Conservation (phyloP, 2,888 invertebrate species). For the Nemotelus pantherinus region DNA sequence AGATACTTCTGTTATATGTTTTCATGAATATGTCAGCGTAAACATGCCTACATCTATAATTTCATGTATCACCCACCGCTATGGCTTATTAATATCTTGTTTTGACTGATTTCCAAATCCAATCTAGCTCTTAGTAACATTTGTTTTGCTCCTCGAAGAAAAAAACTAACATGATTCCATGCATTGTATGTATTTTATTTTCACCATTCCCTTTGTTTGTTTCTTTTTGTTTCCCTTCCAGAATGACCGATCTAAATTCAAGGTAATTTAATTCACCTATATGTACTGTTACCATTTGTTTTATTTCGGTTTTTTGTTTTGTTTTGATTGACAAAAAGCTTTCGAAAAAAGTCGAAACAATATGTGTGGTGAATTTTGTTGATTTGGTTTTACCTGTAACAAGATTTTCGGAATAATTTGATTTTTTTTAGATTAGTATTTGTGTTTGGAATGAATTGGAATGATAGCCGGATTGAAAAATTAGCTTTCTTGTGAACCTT, state of each 20-base stretch:
- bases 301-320: not conserved
- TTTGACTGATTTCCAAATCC: conserved; percentile 28
- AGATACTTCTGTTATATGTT: no score
- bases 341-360: not conserved
- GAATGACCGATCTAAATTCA: conserved; percentile 47
- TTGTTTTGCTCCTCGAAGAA: conserved; percentile 1
- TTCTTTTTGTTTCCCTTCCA: conserved; percentile 48
- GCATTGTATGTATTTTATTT: conserved; percentile 30
- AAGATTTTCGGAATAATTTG: not conserved
- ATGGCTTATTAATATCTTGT: not conserved
- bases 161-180: conserved; percentile 22
- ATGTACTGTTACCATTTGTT: not conserved
- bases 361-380: not conserved
- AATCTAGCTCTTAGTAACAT: conserved; percentile 2
- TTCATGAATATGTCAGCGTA: no score
- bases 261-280: conserved; percentile 21
- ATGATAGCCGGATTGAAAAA: not conserved
- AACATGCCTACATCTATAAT: no score
- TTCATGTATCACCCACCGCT: no score
- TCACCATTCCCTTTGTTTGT: conserved; percentile 36
- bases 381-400: not conserved
- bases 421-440: not conserved
- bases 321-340: not conserved
- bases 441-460: not conserved
- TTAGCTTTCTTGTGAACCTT: no score